Conservation (phyloP, 1,140 invertebrate genomes). For the Mya arenaria region DNA sequence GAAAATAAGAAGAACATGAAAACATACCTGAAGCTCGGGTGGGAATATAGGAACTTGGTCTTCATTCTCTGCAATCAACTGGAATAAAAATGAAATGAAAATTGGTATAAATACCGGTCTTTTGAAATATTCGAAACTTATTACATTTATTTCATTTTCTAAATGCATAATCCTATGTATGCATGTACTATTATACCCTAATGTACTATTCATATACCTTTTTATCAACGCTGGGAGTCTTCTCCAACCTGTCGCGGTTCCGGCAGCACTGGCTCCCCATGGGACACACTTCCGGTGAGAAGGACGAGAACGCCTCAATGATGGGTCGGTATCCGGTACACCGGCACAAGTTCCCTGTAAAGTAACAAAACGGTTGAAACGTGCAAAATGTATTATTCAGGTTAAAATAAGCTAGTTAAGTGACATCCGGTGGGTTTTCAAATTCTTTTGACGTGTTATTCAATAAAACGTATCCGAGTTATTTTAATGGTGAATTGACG, state of each 20-base stretch:
- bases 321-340: slow-evolving; percentile 79
- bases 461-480: too few species aligned
- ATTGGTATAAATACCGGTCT: background rate
- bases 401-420: too few species aligned
- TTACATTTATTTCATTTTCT: background rate
- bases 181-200: background rate
- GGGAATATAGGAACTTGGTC: slow-evolving; percentile 31
- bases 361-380: too few species aligned
- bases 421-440: too few species aligned
- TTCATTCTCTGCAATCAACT: too few species aligned
- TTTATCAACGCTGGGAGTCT: background rate
- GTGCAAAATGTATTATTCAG: too few species aligned
- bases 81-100: too few species aligned
- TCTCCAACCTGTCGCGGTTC: background rate
- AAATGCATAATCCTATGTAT: background rate
- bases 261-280: slow-evolving; percentile 23
- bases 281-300: slow-evolving; percentile 37
- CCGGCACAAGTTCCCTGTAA: slow-evolving; percentile 77
- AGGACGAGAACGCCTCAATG: slow-evolving; percentile 72
- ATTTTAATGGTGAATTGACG: too few species aligned
- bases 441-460: too few species aligned
- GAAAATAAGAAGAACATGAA: background rate
- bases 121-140: background rate
- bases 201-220: background rate
- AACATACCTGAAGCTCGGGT: slow-evolving; percentile 30